A percentile compares a stretch with the other conserved stretches of the same genome.
Conservation (phyloP, 1,140 invertebrate species). For the Lepidostoma basale region DNA sequence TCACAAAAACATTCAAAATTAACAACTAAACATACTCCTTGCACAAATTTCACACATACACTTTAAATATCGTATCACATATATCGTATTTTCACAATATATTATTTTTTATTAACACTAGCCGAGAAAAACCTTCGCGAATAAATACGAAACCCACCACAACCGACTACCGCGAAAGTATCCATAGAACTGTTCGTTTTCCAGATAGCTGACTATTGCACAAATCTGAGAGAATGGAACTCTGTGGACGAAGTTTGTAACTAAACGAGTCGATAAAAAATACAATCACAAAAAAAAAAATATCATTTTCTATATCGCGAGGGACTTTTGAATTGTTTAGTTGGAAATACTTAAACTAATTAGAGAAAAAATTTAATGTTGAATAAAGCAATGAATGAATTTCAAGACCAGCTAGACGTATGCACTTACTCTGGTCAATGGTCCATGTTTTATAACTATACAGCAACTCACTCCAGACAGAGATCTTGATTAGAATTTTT, state of each 20-base stretch:
- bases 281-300: too few species aligned
- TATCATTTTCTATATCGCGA: too few species aligned
- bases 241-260: not conserved
- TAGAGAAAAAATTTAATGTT: too few species aligned
- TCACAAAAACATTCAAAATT: not conserved
- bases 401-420: too few species aligned
- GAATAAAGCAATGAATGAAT: too few species aligned
- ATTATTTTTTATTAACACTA: slow-evolving; percentile 12
- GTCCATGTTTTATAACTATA: too few species aligned
- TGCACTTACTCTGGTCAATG: too few species aligned
- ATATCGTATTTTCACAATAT: not conserved
- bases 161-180: slow-evolving; percentile 6
- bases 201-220: not conserved
- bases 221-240: not conserved
- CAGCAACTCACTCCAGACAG: too few species aligned
- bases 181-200: slow-evolving; percentile 27
- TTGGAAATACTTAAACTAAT: too few species aligned
- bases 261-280: slow-evolving; percentile 20
- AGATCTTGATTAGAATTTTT: too few species aligned
- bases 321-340: too few species aligned
- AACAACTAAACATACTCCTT: not conserved
- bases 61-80: slow-evolving; percentile 1
- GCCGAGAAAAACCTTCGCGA: slow-evolving; percentile 1
- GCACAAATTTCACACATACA: slow-evolving; percentile 12
- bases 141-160: not conserved